phyloP scores from a whole-genome alignment of 2,797 vertebrate genomes.

The Danio aesculapii region DNA sequence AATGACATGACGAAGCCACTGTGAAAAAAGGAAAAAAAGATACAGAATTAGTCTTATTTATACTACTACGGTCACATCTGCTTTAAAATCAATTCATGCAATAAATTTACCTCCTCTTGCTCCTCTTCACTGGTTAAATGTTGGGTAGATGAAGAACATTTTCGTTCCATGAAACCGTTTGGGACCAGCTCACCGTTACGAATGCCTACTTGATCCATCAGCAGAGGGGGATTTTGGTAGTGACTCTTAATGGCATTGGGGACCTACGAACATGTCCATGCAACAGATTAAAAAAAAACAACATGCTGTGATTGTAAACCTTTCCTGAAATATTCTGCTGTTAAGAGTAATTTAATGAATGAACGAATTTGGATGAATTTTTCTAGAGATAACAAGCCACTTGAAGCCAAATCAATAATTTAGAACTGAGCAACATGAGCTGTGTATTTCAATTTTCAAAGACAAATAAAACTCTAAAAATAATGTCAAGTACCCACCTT shows the following conservation, averaged over 20 bases:
- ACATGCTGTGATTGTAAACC: background rate
- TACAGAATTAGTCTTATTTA: background rate
- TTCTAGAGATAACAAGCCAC: background rate
- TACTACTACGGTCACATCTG: background rate
- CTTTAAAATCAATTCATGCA: background rate
- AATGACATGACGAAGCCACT: conserved; percentile 98
- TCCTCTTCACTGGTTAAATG: conserved; percentile 91
- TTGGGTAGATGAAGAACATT: conserved; percentile 78
- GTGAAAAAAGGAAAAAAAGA: conserved; percentile 31
- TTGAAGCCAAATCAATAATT: background rate
- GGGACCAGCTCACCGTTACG: conserved; percentile 93
- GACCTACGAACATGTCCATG: conserved; percentile 79
- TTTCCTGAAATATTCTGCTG: background rate
- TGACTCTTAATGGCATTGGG: conserved; percentile 97
- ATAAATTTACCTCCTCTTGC: conserved; percentile 90
- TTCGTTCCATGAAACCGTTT: conserved; percentile 81
- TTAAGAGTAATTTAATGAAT: background rate
- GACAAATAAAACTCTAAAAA: background rate
- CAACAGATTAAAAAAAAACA: background rate
- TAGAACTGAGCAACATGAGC: background rate
- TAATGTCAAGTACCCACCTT: conserved; percentile 79
- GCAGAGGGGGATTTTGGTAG: conserved; percentile 90
- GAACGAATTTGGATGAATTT: background rate
- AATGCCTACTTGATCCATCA: conserved; percentile 87
- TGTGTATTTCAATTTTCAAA: background rate